A percentile compares a stretch with the other conserved stretches of the same genome.
These are phyloP conservation scores for Apostichopus californicus DNA, from an alignment of 35 echinoderm and acorn worm species.

Conservation along the genomic window DNA sequence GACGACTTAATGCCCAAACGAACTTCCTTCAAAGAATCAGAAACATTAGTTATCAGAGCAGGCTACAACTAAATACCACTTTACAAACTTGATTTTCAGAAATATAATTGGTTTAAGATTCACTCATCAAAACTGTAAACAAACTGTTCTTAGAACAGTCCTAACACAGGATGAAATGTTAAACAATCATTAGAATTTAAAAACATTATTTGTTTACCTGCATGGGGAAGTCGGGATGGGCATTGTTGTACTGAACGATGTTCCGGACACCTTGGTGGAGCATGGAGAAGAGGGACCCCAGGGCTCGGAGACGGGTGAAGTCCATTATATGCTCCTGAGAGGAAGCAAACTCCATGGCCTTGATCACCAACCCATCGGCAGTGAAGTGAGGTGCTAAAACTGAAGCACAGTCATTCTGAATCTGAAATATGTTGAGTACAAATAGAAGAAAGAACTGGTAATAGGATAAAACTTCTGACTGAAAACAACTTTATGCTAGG, in stretches of 20 bases:
- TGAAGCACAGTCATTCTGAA: constrained; percentile 75
- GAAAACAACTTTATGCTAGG: too few species aligned
- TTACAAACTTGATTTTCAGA: too few species aligned
- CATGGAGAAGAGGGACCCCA: constrained; percentile 97
- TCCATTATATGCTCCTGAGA: constrained; percentile 99
- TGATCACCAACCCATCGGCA: constrained; percentile 81
- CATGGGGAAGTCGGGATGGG: constrained; percentile 94
- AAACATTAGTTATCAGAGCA: not conserved
- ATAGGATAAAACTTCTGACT: too few species aligned
- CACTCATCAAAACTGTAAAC: too few species aligned
- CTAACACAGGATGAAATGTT: too few species aligned
- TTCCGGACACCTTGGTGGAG: constrained; percentile 82
- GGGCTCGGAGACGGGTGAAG: constrained; percentile 88
- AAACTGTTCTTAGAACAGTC: too few species aligned
- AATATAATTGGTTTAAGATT: too few species aligned
- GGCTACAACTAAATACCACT: too few species aligned
- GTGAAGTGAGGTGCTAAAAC: constrained; percentile 77
- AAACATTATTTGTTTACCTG: constrained; percentile 59
- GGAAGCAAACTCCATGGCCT: constrained; percentile 76
- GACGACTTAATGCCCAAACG: too few species aligned
- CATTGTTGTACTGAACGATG: constrained; percentile 90
- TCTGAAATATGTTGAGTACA: not conserved
- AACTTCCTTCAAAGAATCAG: too few species aligned
- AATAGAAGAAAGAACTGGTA: not conserved
- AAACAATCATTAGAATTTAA: too few species aligned